A percentile compares a stretch with the other conserved stretches of the same genome.
Evolutionary conservation across 2,888 invertebrate species (phyloP).

Genomic region (Megastigmus dorsalis): DNA sequence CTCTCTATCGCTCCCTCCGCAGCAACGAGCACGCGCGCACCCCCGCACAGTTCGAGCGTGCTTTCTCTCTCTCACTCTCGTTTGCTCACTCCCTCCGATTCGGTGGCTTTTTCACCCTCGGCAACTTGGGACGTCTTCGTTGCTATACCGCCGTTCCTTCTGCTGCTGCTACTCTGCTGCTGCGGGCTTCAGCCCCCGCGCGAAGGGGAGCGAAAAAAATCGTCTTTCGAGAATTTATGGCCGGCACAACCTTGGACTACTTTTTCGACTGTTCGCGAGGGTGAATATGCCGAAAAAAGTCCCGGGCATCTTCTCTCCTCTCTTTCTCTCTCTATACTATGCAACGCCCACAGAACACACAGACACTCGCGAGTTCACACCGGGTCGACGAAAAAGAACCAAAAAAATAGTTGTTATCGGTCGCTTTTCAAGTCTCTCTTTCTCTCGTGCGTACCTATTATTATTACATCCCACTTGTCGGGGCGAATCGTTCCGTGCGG

Average conservation of each 20-base stretch:
- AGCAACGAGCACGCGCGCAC: background rate
- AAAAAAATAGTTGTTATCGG: no score
- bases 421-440: background rate
- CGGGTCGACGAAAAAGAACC: no score
- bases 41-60: background rate
- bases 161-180: background rate
- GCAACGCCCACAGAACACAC: no score
- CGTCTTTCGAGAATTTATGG: constrained; percentile 18
- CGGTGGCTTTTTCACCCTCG: background rate
- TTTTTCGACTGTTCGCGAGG: background rate
- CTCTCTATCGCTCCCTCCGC: background rate
- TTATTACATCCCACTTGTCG: background rate
- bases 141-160: background rate
- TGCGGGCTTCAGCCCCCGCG: background rate
- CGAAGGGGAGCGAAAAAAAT: background rate
- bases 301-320: no score
- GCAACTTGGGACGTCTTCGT: no score
- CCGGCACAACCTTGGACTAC: constrained; percentile 24
- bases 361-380: no score
- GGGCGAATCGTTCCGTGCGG: background rate
- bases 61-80: no score
- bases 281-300: background rate
- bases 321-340: no score
- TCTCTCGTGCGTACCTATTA: background rate
- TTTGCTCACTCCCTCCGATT: no score